Evolutionary conservation across 2,113 vertebrate genomes (phyloP), one percentile per base, ranked within the genome.

Genomic region (Nothobranchius kuhntae): DNA sequence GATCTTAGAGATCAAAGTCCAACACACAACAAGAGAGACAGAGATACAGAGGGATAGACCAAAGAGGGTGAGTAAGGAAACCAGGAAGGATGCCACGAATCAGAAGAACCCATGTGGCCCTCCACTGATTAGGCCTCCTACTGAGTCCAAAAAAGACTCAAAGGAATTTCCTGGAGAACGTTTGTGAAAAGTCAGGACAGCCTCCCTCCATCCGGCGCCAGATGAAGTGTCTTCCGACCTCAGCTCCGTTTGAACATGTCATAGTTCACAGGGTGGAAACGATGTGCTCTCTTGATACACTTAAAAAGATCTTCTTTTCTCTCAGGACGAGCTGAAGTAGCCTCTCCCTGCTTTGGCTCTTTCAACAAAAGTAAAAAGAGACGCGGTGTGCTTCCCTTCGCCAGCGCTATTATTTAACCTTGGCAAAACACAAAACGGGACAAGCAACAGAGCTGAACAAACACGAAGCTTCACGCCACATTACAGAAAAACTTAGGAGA

Each of bases 1-100:
- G 92, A 91, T 90, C 90, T 92, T 92, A 90, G 89, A 92, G 93
- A 92, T 92, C 91, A 93, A 92, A 93, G 84, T 86, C 76, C 72
- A 83, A 87, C 85, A 85, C 87, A 87, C 82, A 91, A 90, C 83
- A 89, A 91, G 86, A 86, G 84, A 90, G 80, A 74, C 81, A 42
- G 61, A 65, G 85, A 91, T 84, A 82, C 79, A 80, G 61, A 69
- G 73, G 72, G 70, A 87, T 60, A 63, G 79, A 85, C 71, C 79
- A 85, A 77, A 85, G 84, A 77, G 68, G 83, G 75, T n/a, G 77
- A 81, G 82, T 63, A 53, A 62, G 60, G 75, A 65, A 57, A 73
- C 72, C 80, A 86, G 88, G 84, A 89, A 89, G 84, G 87, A 87
- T 87, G 82, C 86, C 79, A 79, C 70, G 85, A 90, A 89, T 87